Percentiles rank a stretch among this genome's conserved stretches.
Evolutionary conservation across 2,113 vertebrate genomes (phyloP).

Genomic region (Bothrops jararaca): DNA sequence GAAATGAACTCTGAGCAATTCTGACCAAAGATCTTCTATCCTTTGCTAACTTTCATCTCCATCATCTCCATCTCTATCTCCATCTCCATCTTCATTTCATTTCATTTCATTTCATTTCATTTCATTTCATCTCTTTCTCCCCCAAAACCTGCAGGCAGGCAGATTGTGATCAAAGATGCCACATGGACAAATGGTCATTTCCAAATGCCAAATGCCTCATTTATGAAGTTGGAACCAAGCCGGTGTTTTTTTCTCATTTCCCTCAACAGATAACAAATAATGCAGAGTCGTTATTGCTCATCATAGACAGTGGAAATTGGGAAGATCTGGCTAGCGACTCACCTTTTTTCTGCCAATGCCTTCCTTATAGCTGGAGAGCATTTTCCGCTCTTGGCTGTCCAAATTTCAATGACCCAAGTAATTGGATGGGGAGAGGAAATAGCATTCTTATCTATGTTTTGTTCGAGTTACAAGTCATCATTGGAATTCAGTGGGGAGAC

Average conservation of each 20-base stretch:
- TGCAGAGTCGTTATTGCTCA: background rate
- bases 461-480: background rate
- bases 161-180: background rate
- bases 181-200: background rate
- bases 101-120: background rate
- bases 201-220: background rate
- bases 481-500: background rate
- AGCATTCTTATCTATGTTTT: background rate
- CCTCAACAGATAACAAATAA: background rate
- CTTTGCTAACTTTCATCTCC: background rate
- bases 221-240: background rate
- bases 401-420: conserved; percentile 16
- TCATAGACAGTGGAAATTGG: background rate
- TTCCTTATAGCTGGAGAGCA: background rate
- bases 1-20: background rate
- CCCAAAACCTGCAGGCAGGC: background rate
- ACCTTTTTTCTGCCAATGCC: background rate
- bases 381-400: background rate
- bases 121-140: background rate
- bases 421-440: background rate
- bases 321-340: background rate
- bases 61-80: background rate
- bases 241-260: background rate
- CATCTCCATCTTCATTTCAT: too few species aligned
- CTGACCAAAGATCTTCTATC: background rate